These are phyloP conservation scores for Sebastiscus tertius DNA, from an alignment of 2,797 vertebrate genomes.

Conservation along the genomic window DNA sequence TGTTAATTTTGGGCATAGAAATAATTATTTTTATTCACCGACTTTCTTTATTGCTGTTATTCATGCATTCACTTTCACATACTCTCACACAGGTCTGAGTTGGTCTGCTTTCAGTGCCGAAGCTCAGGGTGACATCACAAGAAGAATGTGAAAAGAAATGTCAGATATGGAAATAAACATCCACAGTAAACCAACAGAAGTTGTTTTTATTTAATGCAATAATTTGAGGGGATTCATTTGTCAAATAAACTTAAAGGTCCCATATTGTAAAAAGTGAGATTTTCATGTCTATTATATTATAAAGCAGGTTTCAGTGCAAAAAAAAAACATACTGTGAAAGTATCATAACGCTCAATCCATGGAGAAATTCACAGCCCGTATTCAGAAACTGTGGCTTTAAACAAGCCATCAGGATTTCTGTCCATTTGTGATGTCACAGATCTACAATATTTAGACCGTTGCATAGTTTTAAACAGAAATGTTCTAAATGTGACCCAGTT, in stretches of 20 bases:
- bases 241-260: not conserved
- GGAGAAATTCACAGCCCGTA: too few relatives aligned
- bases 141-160: not conserved
- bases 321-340: too few relatives aligned
- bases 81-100: not conserved
- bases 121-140: slow-evolving; percentile 8
- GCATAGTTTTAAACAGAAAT: too few relatives aligned
- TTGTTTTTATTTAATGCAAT: not conserved
- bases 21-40: not conserved
- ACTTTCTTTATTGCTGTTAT: not conserved
- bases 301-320: too few relatives aligned
- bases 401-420: too few relatives aligned
- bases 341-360: too few relatives aligned
- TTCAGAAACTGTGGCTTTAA: too few relatives aligned
- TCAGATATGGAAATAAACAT: slow-evolving; percentile 37
- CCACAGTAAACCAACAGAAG: not conserved
- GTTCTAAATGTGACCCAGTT: too few relatives aligned
- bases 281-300: too few relatives aligned
- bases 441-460: too few relatives aligned
- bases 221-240: not conserved
- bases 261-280: too few relatives aligned
- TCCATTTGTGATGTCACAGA: too few relatives aligned
- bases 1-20: not conserved
- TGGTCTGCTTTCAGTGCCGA: slow-evolving; percentile 15
- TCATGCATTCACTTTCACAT: not conserved